These are phyloP conservation scores for Ennomos erosarius DNA, from an alignment of 2,888 invertebrate genomes.

Conservation along the genomic window DNA sequence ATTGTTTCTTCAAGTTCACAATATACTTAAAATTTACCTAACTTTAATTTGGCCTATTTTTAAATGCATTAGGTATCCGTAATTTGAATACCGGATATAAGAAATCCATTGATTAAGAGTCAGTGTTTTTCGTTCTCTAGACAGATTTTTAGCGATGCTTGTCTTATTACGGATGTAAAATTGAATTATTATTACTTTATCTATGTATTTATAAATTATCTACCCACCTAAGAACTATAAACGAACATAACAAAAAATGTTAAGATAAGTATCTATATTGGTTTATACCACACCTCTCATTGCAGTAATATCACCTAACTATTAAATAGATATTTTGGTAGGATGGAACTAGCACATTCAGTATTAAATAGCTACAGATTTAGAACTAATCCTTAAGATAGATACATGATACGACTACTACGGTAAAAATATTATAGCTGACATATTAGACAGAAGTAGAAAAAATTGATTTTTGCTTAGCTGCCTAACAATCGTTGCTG, in stretches of 20 bases:
- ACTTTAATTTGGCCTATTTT: too few relatives aligned
- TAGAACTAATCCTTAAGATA: slow-evolving; percentile 67
- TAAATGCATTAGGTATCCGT: too few relatives aligned
- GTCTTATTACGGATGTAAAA: too few relatives aligned
- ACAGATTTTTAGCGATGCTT: too few relatives aligned
- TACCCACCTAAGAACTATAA: slow-evolving; percentile 13
- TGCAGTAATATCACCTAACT: slow-evolving; percentile 50
- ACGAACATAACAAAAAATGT: slow-evolving; percentile 6
- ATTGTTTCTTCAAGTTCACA: too few relatives aligned
- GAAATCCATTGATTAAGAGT: too few relatives aligned
- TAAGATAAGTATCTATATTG: slow-evolving; percentile 33
- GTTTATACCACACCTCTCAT: slow-evolving; percentile 56
- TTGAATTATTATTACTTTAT: too few relatives aligned
- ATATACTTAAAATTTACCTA: too few relatives aligned
- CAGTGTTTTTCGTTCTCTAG: too few relatives aligned
- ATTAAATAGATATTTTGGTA: slow-evolving; percentile 59
- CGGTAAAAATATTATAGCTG: slow-evolving; percentile 55
- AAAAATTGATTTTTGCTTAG: slow-evolving; percentile 37
- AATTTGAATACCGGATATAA: too few relatives aligned
- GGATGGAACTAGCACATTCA: slow-evolving; percentile 78
- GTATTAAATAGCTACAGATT: slow-evolving; percentile 71
- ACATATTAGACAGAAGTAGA: slow-evolving; percentile 42
- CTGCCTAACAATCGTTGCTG: slow-evolving; percentile 49
- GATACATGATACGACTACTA: slow-evolving; percentile 63
- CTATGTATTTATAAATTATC: too few relatives aligned